Evolutionary conservation across 2,797 vertebrate genomes (phyloP).

Genomic region (Hippoglossus hippoglossus): DNA sequence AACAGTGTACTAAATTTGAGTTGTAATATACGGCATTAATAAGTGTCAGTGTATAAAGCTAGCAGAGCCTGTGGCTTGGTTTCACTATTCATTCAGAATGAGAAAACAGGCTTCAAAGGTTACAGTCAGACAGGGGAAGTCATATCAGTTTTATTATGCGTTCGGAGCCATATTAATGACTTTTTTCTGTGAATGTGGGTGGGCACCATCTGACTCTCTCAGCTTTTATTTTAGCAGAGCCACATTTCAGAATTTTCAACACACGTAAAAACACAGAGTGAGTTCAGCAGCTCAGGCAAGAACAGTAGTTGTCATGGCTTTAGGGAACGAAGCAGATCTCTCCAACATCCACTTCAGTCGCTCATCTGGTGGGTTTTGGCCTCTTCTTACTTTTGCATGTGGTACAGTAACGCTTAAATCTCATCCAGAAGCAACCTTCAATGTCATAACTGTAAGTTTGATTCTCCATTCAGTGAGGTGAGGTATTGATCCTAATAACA

Average conservation of each 20-base stretch:
- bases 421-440: not conserved
- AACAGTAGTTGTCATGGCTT: not conserved
- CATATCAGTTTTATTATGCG: conserved; percentile 32
- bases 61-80: conserved; percentile 38
- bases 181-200: conserved; percentile 9
- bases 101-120: conserved; percentile 64
- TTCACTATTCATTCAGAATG: conserved; percentile 45
- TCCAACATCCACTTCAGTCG: not conserved
- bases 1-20: conserved; percentile 50
- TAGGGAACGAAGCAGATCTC: not conserved
- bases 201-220: not conserved
- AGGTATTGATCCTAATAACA: not conserved
- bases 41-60: conserved; percentile 67
- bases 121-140: conserved; percentile 41
- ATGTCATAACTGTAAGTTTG: not conserved
- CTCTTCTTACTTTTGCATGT: not conserved
- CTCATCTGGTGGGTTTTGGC: not conserved
- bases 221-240: not conserved
- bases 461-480: not conserved
- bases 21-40: conserved; percentile 57
- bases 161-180: conserved; percentile 32
- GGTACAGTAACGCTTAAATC: not conserved
- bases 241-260: not conserved
- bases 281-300: not conserved
- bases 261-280: not conserved